Base-by-base conservation (phyloP, 1,140 invertebrate genomes). In the Polypedilum vanderplanki region DNA sequence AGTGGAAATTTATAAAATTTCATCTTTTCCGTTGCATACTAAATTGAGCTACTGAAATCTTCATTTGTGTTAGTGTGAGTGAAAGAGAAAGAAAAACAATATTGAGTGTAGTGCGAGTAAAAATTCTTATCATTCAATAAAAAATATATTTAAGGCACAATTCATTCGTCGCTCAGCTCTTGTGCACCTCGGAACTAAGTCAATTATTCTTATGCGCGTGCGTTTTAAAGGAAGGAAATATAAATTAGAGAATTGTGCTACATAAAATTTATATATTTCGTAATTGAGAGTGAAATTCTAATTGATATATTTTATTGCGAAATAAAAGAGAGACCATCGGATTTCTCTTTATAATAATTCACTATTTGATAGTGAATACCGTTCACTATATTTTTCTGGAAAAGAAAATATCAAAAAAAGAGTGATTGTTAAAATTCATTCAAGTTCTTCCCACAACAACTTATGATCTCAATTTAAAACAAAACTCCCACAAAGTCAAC, bases 101-200 rank as follows among this genome's bases (percentile, higher is more conserved):
- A 46, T 12, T 12, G 46, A 57, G 46, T n/a, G 46, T 57, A 46
- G 15, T n/a, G 46, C 12, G 46, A 57, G 10, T 15, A n/a, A 57
- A 15, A 57, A 57, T 12, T 57, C 12, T 57, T 57, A 57, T 57
- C 46, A 57, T 57, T 57, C 46, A 15, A 4, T 15, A n/a, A 57
- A 46, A 57, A 57, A 57, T 12, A n/a, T 57, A 15, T 57, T 33
- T 33, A 3, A 33, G 5, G 24, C 24, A 33, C 24, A 33, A 57
- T 57, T 57, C 46, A 57, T 57, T 57, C 46, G 46, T 57, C n/a
- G 46, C 46, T 57, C 46, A 57, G n/a, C 46, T 57, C 46, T 57
- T n/a, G 46, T 57, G 12, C 46, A 57, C 46, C 46, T 57, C 46
- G n/a, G 46, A 57, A 57, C 46, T 57, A 33, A 33, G 24, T 57